phyloP scores from a whole-genome alignment of 2,797 vertebrate genomes.

The Silurus lanzhouensis region DNA sequence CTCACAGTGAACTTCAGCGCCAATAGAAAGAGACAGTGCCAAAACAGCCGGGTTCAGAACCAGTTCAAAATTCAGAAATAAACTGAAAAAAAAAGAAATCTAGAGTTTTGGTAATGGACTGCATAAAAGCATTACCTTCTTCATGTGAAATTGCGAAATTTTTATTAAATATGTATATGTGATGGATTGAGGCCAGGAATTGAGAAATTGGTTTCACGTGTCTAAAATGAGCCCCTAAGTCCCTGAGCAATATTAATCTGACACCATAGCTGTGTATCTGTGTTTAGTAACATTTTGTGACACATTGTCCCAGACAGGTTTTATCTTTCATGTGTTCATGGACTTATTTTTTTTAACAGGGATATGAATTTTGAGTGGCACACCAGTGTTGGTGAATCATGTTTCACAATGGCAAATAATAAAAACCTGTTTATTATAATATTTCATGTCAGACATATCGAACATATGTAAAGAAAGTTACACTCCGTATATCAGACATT shows the following conservation, averaged over 20 bases:
- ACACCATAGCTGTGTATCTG: constrained; percentile 26
- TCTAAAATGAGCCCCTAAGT: constrained; percentile 39
- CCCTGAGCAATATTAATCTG: constrained; percentile 45
- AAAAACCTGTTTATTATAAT: background rate
- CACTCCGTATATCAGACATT: constrained; percentile 8
- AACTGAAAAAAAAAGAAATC: background rate
- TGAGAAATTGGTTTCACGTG: constrained; percentile 43
- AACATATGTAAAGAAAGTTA: background rate
- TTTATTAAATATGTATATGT: background rate
- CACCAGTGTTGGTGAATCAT: background rate
- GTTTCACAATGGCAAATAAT: background rate
- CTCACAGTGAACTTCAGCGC: constrained; percentile 38
- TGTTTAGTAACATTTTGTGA: constrained; percentile 36
- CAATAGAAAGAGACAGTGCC: background rate
- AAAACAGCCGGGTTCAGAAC: background rate
- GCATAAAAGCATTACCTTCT: background rate
- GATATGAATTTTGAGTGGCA: background rate
- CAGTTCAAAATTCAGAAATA: background rate
- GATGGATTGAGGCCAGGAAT: constrained; percentile 23
- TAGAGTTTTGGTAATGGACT: background rate
- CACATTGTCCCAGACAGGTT: constrained; percentile 3
- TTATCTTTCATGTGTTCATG: background rate
- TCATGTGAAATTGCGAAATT: background rate
- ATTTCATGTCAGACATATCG: background rate
- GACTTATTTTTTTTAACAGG: background rate